phyloP scores from a whole-genome alignment of 2,797 vertebrate genomes.

The Buphagus erythrorhynchus region DNA sequence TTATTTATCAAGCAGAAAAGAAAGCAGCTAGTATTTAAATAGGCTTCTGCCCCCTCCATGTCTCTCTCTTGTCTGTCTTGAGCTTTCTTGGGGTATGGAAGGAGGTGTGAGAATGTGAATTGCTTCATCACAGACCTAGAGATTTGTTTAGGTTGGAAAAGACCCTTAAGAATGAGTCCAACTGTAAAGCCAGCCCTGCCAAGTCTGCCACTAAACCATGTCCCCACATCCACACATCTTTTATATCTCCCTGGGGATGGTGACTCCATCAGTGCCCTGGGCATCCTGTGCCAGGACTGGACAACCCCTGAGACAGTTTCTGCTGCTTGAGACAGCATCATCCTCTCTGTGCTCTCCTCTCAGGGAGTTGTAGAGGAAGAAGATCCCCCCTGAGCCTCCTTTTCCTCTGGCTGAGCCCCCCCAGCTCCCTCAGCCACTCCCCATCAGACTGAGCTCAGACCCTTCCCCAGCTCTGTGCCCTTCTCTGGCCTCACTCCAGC shows the following conservation, averaged over 20 bases:
- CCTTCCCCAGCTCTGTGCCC: not conserved
- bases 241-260: too few species aligned
- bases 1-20: not conserved
- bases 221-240: not conserved
- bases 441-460: not conserved
- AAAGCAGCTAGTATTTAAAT: not conserved
- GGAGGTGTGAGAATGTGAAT: not conserved
- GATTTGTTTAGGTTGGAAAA: not conserved
- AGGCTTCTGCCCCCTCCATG: not conserved
- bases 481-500: rapidly evolving
- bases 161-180: not conserved
- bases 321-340: not conserved
- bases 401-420: not conserved
- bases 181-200: not conserved
- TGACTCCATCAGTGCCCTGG: not conserved
- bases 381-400: not conserved
- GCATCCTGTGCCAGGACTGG: not conserved
- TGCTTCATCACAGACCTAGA: not conserved
- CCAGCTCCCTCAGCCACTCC: not conserved
- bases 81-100: not conserved
- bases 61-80: not conserved
- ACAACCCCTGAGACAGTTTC: not conserved
- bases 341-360: not conserved
- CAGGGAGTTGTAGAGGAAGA: not conserved
- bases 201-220: not conserved